Evolutionary conservation across 1,140 invertebrate species (phyloP), one percentile per base, ranked within the genome.

Genomic region (Megathymus violae): DNA sequence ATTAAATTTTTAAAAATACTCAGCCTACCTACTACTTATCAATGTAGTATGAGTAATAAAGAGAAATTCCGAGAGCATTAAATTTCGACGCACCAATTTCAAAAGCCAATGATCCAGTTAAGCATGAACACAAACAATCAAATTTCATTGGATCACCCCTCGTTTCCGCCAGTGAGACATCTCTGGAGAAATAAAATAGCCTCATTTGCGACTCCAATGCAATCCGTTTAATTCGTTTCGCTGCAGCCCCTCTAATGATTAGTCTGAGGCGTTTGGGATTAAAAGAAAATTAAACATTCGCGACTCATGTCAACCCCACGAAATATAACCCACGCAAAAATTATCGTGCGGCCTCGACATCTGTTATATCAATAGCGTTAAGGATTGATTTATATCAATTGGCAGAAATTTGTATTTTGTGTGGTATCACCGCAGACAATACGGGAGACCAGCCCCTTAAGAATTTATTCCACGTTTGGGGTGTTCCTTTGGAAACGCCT

Each of bases 251-350:
- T 79, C 85, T 71, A 74, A 81, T 81, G 80, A 87, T 88, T 82
- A 85, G 70, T 88, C 84, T 72, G 80, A 86, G 80, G 82, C 84
- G 77, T 78, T 85, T 76, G 76, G 81, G 84, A 88, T 90, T 90
- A 90, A 88, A 90, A 90, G 88, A 90, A 90, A 90, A 90, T 88
- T 90, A 90, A 88, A 88, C 74, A 80, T 74, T 76, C 62, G 72
- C 69, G 74, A 76, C 69, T 69, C 70, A 74, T 81, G 77, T 85
- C 83, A 83, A 73, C 73, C 74, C 75, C 73, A 62, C 64, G 40
- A 69, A 67, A 56, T 54, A 47, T 51, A 54, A 61, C 31, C 58
- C 61, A 63, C 16, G 44, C 69, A 71, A 65, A 47, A 22, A 47
- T 61, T 52, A 11, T 13, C 9, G 0, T 63, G 47, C 67, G 7